Conservation (phyloP, 1,140 invertebrate species). For the Philotrypesis tridentata region DNA sequence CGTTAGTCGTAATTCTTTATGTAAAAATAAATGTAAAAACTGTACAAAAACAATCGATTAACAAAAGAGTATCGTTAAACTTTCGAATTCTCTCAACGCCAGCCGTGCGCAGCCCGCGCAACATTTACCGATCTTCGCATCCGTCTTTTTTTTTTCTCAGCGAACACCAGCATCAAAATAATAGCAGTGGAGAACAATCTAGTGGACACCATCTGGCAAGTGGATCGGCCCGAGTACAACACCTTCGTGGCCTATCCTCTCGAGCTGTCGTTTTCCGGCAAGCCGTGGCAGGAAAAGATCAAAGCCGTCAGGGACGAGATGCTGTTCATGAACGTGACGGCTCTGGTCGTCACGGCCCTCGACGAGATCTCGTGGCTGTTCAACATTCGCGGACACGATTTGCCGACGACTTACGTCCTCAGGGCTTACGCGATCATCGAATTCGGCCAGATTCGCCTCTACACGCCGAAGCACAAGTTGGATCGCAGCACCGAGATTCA, state of each 20-base stretch:
- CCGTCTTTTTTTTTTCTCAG: no score
- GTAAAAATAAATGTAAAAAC: no score
- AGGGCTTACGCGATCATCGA: constrained; percentile 86
- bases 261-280: constrained; percentile 78
- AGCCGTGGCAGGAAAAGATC: constrained; percentile 84
- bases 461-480: constrained; percentile 78
- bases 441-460: constrained; percentile 77
- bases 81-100: no score
- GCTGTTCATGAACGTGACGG: constrained; percentile 79
- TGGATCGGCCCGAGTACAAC: constrained; percentile 75
- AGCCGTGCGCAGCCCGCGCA: no score
- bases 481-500: constrained; percentile 73
- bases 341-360: constrained; percentile 89
- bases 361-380: constrained; percentile 96
- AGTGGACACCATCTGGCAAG: constrained; percentile 88
- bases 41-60: no score
- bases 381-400: constrained; percentile 94
- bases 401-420: constrained; percentile 90
- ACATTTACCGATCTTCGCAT: no score
- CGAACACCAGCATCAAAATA: constrained; percentile 75
- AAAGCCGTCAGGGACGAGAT: constrained; percentile 80
- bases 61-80: no score
- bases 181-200: constrained; percentile 82
- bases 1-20: no score
- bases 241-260: constrained; percentile 73